Percentiles rank a stretch among this genome's conserved stretches.
phyloP scores from a whole-genome alignment of 2,113 vertebrate genomes.

The Coryphaenoides rupestris region DNA sequence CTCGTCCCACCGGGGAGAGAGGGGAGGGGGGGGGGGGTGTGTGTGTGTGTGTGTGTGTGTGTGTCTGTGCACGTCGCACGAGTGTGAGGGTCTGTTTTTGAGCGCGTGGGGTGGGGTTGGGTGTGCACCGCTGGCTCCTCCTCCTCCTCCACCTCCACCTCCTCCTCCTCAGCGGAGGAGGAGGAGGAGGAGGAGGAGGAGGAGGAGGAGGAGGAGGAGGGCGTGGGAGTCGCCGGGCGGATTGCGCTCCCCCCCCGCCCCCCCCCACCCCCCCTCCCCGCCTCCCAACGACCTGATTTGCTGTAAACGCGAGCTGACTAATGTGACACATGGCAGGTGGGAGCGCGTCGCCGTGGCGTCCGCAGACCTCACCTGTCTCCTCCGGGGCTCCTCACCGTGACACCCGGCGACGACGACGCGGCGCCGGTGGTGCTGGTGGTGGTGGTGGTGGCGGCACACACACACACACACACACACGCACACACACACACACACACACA shows the following conservation, averaged over 20 bases:
- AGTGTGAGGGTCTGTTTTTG: background rate
- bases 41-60: background rate
- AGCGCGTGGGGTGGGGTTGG: slow-evolving; percentile 6
- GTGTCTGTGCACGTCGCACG: background rate
- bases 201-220: too few relatives aligned
- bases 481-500: slow-evolving; percentile 21
- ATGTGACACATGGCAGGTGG: slow-evolving; percentile 79
- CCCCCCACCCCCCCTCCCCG: too few relatives aligned
- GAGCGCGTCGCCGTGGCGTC: slow-evolving; percentile 63
- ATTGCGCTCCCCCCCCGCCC: slow-evolving; percentile 73
- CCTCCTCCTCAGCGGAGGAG: slow-evolving; percentile 38
- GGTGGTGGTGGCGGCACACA: slow-evolving; percentile 38
- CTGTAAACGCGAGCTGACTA: slow-evolving; percentile 77
- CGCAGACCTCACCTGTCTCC: slow-evolving; percentile 69
- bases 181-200: too few relatives aligned
- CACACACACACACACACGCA: slow-evolving; percentile 37
- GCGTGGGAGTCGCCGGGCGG: slow-evolving; percentile 73
- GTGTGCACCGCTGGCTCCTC: slow-evolving; percentile 1
- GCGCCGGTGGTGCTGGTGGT: too few relatives aligned
- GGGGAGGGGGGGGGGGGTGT: slow-evolving; percentile 2
- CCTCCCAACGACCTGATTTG: slow-evolving; percentile 81
- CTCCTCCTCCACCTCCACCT: too few relatives aligned
- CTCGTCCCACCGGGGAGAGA: slow-evolving; percentile 37
- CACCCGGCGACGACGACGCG: too few relatives aligned
- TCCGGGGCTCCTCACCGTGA: slow-evolving; percentile 77